Evolutionary conservation across 2,113 vertebrate genomes (phyloP), one percentile per base, ranked within the genome.

Genomic region (Amia ocellicauda): DNA sequence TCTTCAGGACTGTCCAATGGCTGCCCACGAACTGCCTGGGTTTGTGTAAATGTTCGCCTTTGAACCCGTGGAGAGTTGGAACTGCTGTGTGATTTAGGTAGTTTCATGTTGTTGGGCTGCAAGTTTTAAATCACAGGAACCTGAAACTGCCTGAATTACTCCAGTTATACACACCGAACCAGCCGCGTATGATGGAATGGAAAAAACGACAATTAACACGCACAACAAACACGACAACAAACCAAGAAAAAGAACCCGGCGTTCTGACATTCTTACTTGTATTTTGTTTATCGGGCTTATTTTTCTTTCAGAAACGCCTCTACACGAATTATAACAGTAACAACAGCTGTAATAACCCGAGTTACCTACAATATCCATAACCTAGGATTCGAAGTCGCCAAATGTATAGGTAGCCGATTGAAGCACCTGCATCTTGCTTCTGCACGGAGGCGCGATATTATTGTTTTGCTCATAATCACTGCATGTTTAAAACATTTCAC

Each of bases 41-140:
- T 47, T 28, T 22, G 7, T 62, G 67, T 65, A 42, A 49, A 65
- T 54, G 64, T 27, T 75, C 76, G 70, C 66, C 73, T 79, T 83
- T 80, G 82, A 71, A 83, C 74, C 62, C 60, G 41, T 64, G 77
- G 74, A 66, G 59, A 41, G 49, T 50, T 66, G 71, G 79, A 80
- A 80, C 89, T 91, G 89, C 74, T 83, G 75, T 82, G 90, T 90
- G 89, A 86, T 85, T 87, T 91, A 91, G 89, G 91, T 93, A 91
- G 91, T 92, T 92, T 92, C 87, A 85, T 90, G 91, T 93, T 93
- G 91, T 92, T 93, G 88, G 88, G 86, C 83, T 88, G 83, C 71
- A 80, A 62, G 68, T 79, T 89, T 85, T 74, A 83, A 85, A 85
- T 75, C 85, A 78, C 90, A 92, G 88, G 83, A 77, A 92, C 90